A percentile compares a stretch with the other conserved stretches of the same genome.
These are phyloP conservation scores for Coptodon bakossiorum DNA, from an alignment of 2,113 vertebrate species.

Conservation along the genomic window DNA sequence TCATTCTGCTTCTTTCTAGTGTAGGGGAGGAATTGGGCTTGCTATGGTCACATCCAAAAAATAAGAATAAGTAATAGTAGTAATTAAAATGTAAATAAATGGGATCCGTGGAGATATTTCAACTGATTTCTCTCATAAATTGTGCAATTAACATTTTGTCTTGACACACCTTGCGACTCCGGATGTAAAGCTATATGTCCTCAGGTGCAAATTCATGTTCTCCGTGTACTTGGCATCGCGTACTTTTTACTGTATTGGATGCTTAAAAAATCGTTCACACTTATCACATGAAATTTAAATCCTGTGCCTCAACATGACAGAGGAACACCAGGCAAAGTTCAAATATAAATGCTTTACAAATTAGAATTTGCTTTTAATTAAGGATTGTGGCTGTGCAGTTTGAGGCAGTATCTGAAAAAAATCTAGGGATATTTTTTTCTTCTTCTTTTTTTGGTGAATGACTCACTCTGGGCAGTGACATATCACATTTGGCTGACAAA, in stretches of 20 bases:
- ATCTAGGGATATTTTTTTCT: conserved; percentile 2
- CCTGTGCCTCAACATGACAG: conserved; percentile 32
- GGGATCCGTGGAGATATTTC: conserved; percentile 56
- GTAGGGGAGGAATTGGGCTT: conserved; percentile 67
- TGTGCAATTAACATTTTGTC: conserved; percentile 58
- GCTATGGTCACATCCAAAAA: conserved; percentile 71
- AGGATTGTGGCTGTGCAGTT: conserved; percentile 11
- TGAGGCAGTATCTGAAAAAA: conserved; percentile 18
- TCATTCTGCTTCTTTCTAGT: conserved; percentile 72
- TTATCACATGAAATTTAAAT: conserved; percentile 64
- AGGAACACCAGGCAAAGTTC: conserved; percentile 51
- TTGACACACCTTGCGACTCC: conserved; percentile 54
- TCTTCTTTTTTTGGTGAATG: not conserved
- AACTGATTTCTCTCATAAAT: conserved; percentile 61
- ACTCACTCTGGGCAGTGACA: conserved; percentile 21
- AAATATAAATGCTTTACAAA: conserved; percentile 53
- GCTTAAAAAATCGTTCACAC: conserved; percentile 59
- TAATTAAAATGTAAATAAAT: conserved; percentile 77
- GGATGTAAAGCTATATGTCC: conserved; percentile 51
- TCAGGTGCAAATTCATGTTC: conserved; percentile 49
- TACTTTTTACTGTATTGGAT: conserved; percentile 46
- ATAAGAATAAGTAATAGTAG: conserved; percentile 72
- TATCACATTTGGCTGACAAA: conserved; percentile 44
- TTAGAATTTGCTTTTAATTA: conserved; percentile 43
- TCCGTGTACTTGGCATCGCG: conserved; percentile 51